phyloP scores from a whole-genome alignment of 1,140 invertebrate species.

The Dreissena polymorpha region DNA sequence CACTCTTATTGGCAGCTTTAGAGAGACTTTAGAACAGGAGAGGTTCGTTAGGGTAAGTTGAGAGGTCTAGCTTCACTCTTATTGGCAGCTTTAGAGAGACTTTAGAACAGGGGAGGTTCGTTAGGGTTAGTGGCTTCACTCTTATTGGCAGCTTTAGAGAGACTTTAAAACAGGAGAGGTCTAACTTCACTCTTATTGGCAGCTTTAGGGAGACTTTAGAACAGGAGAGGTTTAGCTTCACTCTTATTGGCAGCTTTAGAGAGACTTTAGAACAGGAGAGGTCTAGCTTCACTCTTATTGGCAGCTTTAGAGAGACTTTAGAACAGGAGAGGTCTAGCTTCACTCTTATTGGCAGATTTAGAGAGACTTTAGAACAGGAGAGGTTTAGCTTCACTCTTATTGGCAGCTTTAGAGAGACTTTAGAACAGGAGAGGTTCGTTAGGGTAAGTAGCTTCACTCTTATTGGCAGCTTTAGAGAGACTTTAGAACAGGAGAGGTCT shows the following conservation, averaged over 20 bases:
- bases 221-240: constrained; percentile 74
- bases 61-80: constrained; percentile 77
- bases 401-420: constrained; percentile 71
- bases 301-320: constrained; percentile 69
- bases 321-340: constrained; percentile 75
- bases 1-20: constrained; percentile 76
- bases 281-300: constrained; percentile 78
- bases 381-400: constrained; percentile 77
- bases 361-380: constrained; percentile 68
- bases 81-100: constrained; percentile 74
- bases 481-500: constrained; percentile 68
- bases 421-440: constrained; percentile 71
- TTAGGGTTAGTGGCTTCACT: constrained; percentile 68
- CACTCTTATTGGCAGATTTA: constrained; percentile 76
- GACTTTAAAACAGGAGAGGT: too few species aligned
- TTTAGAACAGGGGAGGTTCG: constrained; percentile 69
- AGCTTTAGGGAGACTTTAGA: constrained; percentile 71
- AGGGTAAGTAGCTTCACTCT: constrained; percentile 77
- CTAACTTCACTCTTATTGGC: constrained; percentile 78
- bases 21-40: constrained; percentile 68
- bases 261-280: constrained; percentile 67
- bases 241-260: constrained; percentile 75
- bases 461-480: constrained; percentile 74
- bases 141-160: too few species aligned
- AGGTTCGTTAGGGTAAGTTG: constrained; percentile 74